Percentiles rank a stretch among this genome's conserved stretches.
Evolutionary conservation across 2,113 vertebrate species (phyloP).

Genomic region (Cyprinus carpio): DNA sequence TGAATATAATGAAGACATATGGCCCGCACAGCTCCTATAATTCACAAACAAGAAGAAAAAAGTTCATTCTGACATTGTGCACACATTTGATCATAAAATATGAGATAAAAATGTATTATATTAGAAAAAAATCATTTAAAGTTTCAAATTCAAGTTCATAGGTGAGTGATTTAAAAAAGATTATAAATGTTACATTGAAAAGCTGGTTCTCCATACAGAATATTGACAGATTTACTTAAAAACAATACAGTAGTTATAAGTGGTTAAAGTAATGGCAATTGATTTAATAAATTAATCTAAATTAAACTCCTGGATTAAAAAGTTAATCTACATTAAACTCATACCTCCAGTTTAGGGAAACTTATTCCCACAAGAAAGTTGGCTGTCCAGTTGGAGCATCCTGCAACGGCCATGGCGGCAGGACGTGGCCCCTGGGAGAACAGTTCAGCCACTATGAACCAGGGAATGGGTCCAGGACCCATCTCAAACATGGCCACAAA

Average conservation of each 20-base stretch:
- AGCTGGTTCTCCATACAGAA: too few relatives aligned
- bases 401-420: slow-evolving; percentile 91
- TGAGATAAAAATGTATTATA: too few relatives aligned
- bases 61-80: not conserved
- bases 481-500: slow-evolving; percentile 96
- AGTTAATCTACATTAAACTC: not conserved
- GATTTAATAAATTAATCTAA: too few relatives aligned
- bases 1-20: slow-evolving; percentile 93
- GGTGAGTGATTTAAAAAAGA: too few relatives aligned
- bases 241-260: too few relatives aligned
- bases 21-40: slow-evolving; percentile 75
- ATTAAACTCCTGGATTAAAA: too few relatives aligned
- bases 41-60: not conserved
- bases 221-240: too few relatives aligned
- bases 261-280: too few relatives aligned
- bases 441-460: slow-evolving; percentile 97
- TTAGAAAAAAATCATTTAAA: too few relatives aligned
- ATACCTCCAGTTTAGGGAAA: slow-evolving; percentile 86
- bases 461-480: slow-evolving; percentile 94
- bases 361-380: slow-evolving; percentile 94
- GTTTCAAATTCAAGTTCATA: too few relatives aligned
- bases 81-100: not conserved
- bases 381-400: slow-evolving; percentile 95
- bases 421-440: slow-evolving; percentile 96
- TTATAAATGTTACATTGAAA: too few relatives aligned